Evolutionary conservation across 2,888 invertebrate species (phyloP).

Genomic region (Brachycybe producta): DNA sequence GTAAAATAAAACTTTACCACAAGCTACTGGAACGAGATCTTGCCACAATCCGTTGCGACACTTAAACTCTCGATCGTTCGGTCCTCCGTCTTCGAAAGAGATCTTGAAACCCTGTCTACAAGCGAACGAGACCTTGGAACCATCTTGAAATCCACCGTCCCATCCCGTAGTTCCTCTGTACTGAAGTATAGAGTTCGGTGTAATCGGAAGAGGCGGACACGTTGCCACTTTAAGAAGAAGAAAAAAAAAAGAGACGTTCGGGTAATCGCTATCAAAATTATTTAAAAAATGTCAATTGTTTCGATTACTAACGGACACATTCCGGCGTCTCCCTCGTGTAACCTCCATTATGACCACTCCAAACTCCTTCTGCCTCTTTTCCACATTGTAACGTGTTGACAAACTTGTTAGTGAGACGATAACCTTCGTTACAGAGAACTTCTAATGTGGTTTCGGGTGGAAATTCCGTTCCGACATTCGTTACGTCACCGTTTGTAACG

Average conservation of each 20-base stretch:
- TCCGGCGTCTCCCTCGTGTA: conserved; percentile 6
- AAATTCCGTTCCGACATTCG: neutral
- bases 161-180: conserved; percentile 1
- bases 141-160: conserved; percentile 12
- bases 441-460: conserved; percentile 6
- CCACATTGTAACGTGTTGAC: conserved; percentile 15
- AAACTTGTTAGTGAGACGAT: conserved; percentile 18
- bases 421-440: conserved; percentile 17
- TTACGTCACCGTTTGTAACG: no score
- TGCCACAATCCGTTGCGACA: conserved; percentile 10
- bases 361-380: conserved; percentile 11
- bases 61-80: neutral
- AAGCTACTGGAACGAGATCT: neutral
- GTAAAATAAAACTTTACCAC: neutral
- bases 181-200: neutral
- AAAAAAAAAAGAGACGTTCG: neutral
- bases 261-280: neutral
- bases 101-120: conserved; percentile 1
- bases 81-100: neutral
- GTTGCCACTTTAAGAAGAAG: conserved; percentile 2
- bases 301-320: neutral
- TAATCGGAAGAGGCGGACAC: conserved; percentile 3
- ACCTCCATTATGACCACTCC: conserved; percentile 15
- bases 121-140: neutral
- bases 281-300: no score